Base-by-base conservation (phyloP, 2,888 invertebrate species). In the Drosophila monieri region DNA sequence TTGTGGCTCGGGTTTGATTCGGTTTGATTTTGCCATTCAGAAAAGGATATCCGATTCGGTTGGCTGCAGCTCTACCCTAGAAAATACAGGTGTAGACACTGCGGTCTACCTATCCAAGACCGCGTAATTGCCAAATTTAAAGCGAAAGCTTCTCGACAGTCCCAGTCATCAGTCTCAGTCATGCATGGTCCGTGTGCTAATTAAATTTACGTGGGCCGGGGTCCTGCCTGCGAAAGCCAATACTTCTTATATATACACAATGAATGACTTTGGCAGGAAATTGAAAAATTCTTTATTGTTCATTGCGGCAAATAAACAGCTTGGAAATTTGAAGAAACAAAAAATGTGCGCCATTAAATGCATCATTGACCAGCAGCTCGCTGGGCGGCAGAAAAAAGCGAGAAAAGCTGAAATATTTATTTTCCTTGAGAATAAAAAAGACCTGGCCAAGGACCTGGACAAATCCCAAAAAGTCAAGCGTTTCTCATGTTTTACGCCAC, bases 31-130 rank as follows among this genome's bases (percentile, higher is more conserved):
- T 60, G 62, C 30, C 66, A 68, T 64, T 72, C 79, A 58, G 76
- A 78, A 73, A 41, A 77, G 86, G 84, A 83, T 78, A 86, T 83
- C 75, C 84, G 78, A 58, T 66, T 78, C 49, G 76, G 41, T 78
- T 77, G 62, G 55, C 60, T 59, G 56, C 59, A 10, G 58, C 32
- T 41, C 14, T 14, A 6, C 23, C 10, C 47, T 5, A 5, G 9
- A 14, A 14, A 47, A 25, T n/a, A 15, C 47, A 10, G 25, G 15
- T 47, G 57, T 48, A 41, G 39, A 9, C 39, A 41, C 35, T 3
- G 43, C 10, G 18, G 43, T 43, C 18, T 61, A 39, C 49, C 61
- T 48, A 27, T 35, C 15, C 23, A 14, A 12, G 12, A 14, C 48
- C 57, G 62, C 54, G 74, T 76, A 80, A 79, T 81, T 73, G 70